Base-by-base conservation (phyloP, 2,113 vertebrate species). In the Ramphastos sulfuratus region DNA sequence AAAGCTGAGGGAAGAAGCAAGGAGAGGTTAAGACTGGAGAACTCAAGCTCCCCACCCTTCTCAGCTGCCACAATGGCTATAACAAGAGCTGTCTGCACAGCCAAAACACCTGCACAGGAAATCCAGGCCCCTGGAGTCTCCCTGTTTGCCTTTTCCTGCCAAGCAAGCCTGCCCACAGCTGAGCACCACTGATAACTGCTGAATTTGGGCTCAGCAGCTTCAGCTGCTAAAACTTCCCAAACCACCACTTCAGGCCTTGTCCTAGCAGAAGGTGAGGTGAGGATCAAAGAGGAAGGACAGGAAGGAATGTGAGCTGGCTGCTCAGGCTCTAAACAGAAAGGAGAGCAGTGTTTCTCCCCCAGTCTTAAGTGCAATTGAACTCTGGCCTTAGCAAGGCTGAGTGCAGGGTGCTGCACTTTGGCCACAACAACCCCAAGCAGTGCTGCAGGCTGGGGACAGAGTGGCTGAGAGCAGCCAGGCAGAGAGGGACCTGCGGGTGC, bases 91-190 rank as follows among this genome's bases (percentile, higher is more conserved):
- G 44, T 67, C 63, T 2, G 1, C 35, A 44, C 31, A 76, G 88
- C 25, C 90, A 82, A 80, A 83, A 78, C 90, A 94, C 85, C 89
- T 93, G 93, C 85, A 94, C 50, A 94, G 73, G 85, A 96, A 90
- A 92, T 88, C 21, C 30, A 90, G 64, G 28, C 33, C 46, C 54
- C 37, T 87, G 82, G 28, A 96, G 82, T 74, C 50, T 87, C 59
- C 27, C 60, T 39, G 19, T 67, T 80, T 78, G 82, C 79, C 56
- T 80, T 81, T 70, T 71, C 46, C 61, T 93, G 93, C 92, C 92
- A 93, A 94, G 76, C 33, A 78, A 92, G 35, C 50, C 92, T 95
- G 72, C 61, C 69, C 48, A 77, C 65, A 83, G 82, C 86, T 73
- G 83, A 87, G 69, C 93, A 75, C 81, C 88, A 90, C 69, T 71